A percentile compares a stretch with the other conserved stretches of the same genome.
Evolutionary conservation across 2,113 vertebrate species (phyloP).

Genomic region (Apteryx owenii): DNA sequence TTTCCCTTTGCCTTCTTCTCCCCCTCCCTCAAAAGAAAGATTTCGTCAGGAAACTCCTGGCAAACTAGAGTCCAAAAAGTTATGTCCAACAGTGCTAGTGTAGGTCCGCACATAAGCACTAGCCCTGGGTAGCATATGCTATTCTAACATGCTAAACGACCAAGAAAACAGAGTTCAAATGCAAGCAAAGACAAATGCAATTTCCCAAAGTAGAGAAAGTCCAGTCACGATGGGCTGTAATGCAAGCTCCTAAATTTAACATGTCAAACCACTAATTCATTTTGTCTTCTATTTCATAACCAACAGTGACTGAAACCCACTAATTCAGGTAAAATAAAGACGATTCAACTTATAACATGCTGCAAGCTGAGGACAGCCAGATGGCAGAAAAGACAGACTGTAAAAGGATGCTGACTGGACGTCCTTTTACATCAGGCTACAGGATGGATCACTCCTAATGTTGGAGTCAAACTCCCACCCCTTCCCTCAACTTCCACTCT

Average conservation of each 20-base stretch:
- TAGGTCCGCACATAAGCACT: fast-evolving
- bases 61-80: background rate
- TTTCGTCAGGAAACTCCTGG: background rate
- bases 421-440: background rate
- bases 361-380: background rate
- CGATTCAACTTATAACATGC: background rate
- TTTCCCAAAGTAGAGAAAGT: background rate
- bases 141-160: background rate
- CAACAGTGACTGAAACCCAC: background rate
- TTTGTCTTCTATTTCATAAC: fast-evolving
- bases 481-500: background rate
- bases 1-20: background rate
- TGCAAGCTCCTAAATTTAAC: background rate
- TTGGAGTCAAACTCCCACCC: background rate
- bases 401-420: background rate
- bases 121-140: background rate
- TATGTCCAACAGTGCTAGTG: background rate
- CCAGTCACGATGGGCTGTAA: background rate
- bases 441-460: background rate
- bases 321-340: background rate
- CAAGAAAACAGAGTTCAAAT: background rate
- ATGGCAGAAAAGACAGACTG: background rate
- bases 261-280: background rate
- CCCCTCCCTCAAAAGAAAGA: background rate
- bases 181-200: background rate